Percentiles rank a stretch among this genome's conserved stretches.
phyloP scores from a whole-genome alignment of 1,140 invertebrate genomes.

The Saxidomus purpurata region DNA sequence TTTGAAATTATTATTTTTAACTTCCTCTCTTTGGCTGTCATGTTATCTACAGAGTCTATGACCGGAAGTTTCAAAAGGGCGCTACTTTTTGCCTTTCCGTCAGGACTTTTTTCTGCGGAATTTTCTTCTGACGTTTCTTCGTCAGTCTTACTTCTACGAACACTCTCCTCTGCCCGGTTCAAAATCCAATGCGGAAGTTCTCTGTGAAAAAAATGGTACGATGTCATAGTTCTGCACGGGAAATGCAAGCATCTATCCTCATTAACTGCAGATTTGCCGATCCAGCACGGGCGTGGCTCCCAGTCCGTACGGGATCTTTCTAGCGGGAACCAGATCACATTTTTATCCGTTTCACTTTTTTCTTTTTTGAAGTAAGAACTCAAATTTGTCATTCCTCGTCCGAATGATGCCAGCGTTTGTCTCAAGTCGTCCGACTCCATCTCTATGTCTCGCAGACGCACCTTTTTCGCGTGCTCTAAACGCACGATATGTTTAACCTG shows the following conservation, averaged over 20 bases:
- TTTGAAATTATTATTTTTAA: conserved; percentile 64
- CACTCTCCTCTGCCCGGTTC: conserved; percentile 44
- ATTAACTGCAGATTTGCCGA: conserved; percentile 32
- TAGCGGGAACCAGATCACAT: conserved; percentile 57
- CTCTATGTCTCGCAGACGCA: conserved; percentile 9
- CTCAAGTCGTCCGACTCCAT: background rate
- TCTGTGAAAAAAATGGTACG: conserved; percentile 58
- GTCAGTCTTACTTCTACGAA: conserved; percentile 12
- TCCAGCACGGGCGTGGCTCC: conserved; percentile 50
- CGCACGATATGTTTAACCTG: background rate
- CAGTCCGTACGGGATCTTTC: conserved; percentile 29
- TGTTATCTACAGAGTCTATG: conserved; percentile 40
- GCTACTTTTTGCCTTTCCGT: background rate
- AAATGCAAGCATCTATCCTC: conserved; percentile 41
- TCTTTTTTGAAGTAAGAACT: conserved; percentile 50
- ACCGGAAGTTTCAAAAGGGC: background rate
- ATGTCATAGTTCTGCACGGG: conserved; percentile 47
- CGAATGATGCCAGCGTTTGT: conserved; percentile 6
- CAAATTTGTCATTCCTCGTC: conserved; percentile 46
- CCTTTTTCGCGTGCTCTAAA: conserved; percentile 6
- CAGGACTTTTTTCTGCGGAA: background rate
- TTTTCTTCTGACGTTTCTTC: background rate
- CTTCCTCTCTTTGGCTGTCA: conserved; percentile 52
- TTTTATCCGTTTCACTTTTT: conserved; percentile 10
- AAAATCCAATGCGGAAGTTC: conserved; percentile 52